phyloP scores from a whole-genome alignment of 1,140 invertebrate species.

The Battus philenor region DNA sequence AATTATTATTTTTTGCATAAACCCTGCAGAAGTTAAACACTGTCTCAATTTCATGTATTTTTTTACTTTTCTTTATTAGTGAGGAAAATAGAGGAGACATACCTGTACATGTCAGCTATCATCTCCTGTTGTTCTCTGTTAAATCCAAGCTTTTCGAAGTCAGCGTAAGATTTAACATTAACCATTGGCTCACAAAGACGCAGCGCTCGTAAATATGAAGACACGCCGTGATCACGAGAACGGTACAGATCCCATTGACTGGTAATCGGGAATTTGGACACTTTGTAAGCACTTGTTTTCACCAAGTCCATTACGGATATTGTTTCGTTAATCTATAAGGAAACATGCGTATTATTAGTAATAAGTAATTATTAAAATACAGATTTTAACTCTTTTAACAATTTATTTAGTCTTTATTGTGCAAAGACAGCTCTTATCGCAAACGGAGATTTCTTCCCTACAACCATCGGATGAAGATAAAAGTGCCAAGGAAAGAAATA shows the following conservation, averaged over 20 bases:
- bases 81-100: too few relatives aligned
- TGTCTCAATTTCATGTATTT: conserved; percentile 5
- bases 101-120: conserved; percentile 81
- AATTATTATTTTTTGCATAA: too few relatives aligned
- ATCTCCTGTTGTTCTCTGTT: conserved; percentile 75
- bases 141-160: conserved; percentile 80
- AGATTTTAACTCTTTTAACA: too few relatives aligned
- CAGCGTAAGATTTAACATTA: conserved; percentile 76
- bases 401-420: too few relatives aligned
- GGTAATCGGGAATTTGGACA: conserved; percentile 43
- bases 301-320: conserved; percentile 60
- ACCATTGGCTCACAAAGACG: conserved; percentile 81
- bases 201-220: conserved; percentile 87
- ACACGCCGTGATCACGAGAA: conserved; percentile 92
- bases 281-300: conserved; percentile 71
- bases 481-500: too few relatives aligned
- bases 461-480: too few relatives aligned
- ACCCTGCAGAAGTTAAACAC: neutral
- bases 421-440: too few relatives aligned
- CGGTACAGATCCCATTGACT: conserved; percentile 71
- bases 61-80: too few relatives aligned
- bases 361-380: too few relatives aligned
- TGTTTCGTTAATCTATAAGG: conserved; percentile 57
- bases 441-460: too few relatives aligned
- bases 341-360: too few relatives aligned